These are phyloP conservation scores for Diabrotica balteata DNA, from an alignment of 2,888 invertebrate genomes.

Conservation along the genomic window DNA sequence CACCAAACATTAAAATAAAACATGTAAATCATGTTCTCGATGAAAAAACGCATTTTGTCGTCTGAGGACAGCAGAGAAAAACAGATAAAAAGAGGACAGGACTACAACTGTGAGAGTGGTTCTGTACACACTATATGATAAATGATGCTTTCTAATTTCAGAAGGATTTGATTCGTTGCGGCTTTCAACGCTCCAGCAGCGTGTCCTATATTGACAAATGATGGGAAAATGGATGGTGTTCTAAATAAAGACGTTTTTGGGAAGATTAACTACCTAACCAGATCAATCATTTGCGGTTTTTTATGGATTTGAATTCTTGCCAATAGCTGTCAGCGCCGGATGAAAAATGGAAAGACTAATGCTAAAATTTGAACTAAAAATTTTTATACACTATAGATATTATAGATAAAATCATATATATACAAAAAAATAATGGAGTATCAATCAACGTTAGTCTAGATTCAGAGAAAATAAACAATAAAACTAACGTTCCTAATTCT, in stretches of 20 bases:
- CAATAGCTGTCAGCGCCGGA: not conserved
- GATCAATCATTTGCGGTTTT: constrained; percentile 11
- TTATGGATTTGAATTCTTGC: not conserved
- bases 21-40: too few species aligned
- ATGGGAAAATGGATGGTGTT: constrained; percentile 22
- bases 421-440: too few species aligned
- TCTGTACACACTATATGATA: constrained; percentile 12
- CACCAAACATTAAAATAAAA: too few species aligned
- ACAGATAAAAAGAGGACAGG: too few species aligned
- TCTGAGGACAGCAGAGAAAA: too few species aligned
- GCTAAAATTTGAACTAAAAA: too few species aligned
- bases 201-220: constrained; percentile 26
- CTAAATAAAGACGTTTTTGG: constrained; percentile 24
- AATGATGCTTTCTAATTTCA: constrained; percentile 25
- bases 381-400: too few species aligned
- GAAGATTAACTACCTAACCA: constrained; percentile 19
- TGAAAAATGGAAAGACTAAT: not conserved
- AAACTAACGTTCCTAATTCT: too few species aligned
- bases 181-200: constrained; percentile 10
- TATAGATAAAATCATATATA: too few species aligned
- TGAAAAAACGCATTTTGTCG: too few species aligned
- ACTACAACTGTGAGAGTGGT: not conserved
- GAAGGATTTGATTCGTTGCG: constrained; percentile 23
- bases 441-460: too few species aligned
- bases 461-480: too few species aligned